Base-by-base conservation (phyloP, 2,113 vertebrate genomes). In the Larimichthys crocea region DNA sequence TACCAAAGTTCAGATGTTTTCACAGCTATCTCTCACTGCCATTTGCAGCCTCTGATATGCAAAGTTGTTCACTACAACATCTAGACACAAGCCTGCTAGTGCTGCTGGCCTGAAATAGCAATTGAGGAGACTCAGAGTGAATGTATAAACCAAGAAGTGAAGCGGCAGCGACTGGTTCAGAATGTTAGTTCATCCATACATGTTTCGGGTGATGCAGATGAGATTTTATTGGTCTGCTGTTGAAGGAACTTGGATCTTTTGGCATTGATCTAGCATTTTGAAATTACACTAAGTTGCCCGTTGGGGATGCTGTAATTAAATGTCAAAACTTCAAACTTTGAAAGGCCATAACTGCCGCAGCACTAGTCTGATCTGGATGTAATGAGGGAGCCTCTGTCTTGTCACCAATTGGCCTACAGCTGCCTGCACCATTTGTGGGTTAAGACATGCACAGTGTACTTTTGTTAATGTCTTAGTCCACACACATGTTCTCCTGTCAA, bases 331-430 rank as follows among this genome's bases (percentile, higher is more conserved):
- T 84, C 73, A 77, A 60, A 74, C 5, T 70, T 26, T 19, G 70
- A 87, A 87, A 82, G 78, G 77, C 82, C 82, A 84, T 35, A 74
- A 48, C 66, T 69, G 63, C 82, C 67, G 78, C 78, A 85, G 79
- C 68, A 70, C 52, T 40, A 29, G 70, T 76, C 71, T 68, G 75
- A 73, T 76, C 40, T 82, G 71, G 66, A 64, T 73, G 55, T 76
- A 73, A 79, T 72, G 74, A 84, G 74, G 29, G 65, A 78, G 44
- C 59, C 48, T 67, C 42, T 59, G 22, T 79, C 71, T 67, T 65
- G 65, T 76, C 72, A 53, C 44, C 19, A 50, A 75, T 62, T 71
- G 53, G 63, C 61, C 55, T 12, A 50, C 49, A 59, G 60, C 66
- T 52, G 53, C 53, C 65, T 76, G 76, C 62, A 73, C 80, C 44